Evolutionary conservation across 2,797 vertebrate species (phyloP), one percentile per base, ranked within the genome.

Genomic region (Cetoscarus ocellatus): DNA sequence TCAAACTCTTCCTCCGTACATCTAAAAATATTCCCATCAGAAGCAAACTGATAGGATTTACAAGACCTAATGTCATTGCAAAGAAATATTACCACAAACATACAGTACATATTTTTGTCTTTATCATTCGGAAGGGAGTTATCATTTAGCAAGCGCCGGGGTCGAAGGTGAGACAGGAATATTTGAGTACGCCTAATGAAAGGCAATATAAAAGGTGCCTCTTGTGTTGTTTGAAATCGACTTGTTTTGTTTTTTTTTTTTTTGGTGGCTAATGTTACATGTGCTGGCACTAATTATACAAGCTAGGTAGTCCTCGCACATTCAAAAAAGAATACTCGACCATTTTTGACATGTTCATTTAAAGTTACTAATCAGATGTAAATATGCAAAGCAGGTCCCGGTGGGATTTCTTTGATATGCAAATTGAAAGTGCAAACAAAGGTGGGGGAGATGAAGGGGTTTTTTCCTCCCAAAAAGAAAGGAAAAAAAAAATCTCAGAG

Each of bases 281-380:
- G 87, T 92, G 90, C 87, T 90, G 90, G 66, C 87, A 83, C 89
- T 93, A 92, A 93, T 93, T 93, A 93, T 91, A 93, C 92, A 92
- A 89, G 88, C 86, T 73, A 90, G 89, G 85, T 84, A 88, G 84
- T 79, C 86, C 73, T 88, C 84, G 79, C 80, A 71, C 86, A 84
- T 83, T 89, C 85, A 88, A 80, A 87, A 88, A 86, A 82, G 82
- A 88, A 91, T 86, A 87, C 83, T 91, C 89, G 75, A 92, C 90
- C 87, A 82, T 92, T 93, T 93, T 93, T 94, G 93, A 94, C 92
- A 92, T 91, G 88, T 94, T 93, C 92, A 93, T 94, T 93, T 94
- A 92, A 93, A 93, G 92, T 93, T 92, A 91, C 88, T 93, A 94
- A 94, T 93, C 92, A 93, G 86, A 93, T 94, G 92, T 94, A 94